phyloP scores from a whole-genome alignment of 1,140 invertebrate genomes.

The Mesaphorura yosii region DNA sequence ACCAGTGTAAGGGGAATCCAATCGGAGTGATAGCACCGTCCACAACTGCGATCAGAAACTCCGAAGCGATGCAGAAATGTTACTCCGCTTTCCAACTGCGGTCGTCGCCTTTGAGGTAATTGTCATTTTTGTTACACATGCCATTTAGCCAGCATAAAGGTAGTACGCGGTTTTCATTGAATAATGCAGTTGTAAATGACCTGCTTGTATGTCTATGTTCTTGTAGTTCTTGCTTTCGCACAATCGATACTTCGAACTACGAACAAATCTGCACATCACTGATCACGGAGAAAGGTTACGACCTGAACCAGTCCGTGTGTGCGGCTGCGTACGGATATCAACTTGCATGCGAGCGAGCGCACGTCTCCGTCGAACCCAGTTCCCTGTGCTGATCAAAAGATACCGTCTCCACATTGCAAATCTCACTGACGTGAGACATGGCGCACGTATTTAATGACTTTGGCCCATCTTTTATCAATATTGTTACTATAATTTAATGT shows the following conservation, averaged over 20 bases:
- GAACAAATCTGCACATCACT: slow-evolving; percentile 11
- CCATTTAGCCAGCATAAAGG: not conserved
- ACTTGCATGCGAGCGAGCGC: too few relatives aligned
- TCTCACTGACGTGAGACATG: too few relatives aligned
- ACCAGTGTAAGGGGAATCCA: slow-evolving; percentile 3
- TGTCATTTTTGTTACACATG: not conserved
- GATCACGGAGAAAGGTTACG: slow-evolving; percentile 9
- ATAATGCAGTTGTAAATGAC: slow-evolving; percentile 3
- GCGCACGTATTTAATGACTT: too few relatives aligned
- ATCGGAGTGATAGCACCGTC: not conserved
- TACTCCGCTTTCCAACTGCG: not conserved
- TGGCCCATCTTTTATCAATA: too few relatives aligned
- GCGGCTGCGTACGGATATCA: slow-evolving; percentile 14
- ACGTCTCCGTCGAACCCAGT: too few relatives aligned
- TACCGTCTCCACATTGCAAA: too few relatives aligned
- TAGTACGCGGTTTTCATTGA: not conserved
- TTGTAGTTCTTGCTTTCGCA: slow-evolving; percentile 12
- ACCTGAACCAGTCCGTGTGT: slow-evolving; percentile 10
- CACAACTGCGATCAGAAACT: not conserved
- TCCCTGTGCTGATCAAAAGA: too few relatives aligned
- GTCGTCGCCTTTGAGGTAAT: not conserved
- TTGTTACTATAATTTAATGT: too few relatives aligned
- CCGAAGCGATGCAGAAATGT: slow-evolving; percentile 4
- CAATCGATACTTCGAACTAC: slow-evolving; percentile 5
- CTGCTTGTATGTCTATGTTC: not conserved